Percentiles rank a stretch among this genome's conserved stretches.
Evolutionary conservation across 2,113 vertebrate species (phyloP).

Genomic region (Lathamus discolor): DNA sequence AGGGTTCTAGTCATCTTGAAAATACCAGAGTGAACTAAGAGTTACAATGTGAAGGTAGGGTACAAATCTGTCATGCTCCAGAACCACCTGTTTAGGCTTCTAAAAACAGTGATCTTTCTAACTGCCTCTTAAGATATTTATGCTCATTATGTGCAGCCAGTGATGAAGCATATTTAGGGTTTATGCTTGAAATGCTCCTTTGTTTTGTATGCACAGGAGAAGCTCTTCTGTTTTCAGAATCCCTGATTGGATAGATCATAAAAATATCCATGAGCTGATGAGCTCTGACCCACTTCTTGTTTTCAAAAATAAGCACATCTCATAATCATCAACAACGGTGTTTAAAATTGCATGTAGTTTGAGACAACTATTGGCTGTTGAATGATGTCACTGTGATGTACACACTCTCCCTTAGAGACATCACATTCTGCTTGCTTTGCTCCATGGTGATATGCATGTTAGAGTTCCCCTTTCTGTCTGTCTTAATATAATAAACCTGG

Average conservation of each 20-base stretch:
- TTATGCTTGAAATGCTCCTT: background rate
- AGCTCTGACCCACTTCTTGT: background rate
- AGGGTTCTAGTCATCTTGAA: background rate
- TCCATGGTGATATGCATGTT: accelerated
- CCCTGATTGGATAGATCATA: background rate
- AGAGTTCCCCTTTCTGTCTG: background rate
- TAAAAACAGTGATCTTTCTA: background rate
- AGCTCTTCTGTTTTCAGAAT: background rate
- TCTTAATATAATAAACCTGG: background rate
- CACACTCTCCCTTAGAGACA: background rate
- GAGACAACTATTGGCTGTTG: background rate
- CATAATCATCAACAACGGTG: too few species aligned
- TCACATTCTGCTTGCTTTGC: background rate
- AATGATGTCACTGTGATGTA: background rate
- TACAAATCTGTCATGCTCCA: background rate
- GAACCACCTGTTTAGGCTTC: background rate
- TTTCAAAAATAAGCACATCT: background rate
- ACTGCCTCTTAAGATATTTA: background rate
- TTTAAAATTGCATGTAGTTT: background rate
- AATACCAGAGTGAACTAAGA: background rate
- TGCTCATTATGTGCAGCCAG: background rate
- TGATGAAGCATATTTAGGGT: background rate
- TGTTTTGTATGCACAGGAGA: background rate
- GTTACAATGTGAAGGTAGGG: background rate
- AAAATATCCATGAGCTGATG: background rate